Base-by-base conservation (phyloP, 1,140 invertebrate species). In the Coenobita brevimanus region DNA sequence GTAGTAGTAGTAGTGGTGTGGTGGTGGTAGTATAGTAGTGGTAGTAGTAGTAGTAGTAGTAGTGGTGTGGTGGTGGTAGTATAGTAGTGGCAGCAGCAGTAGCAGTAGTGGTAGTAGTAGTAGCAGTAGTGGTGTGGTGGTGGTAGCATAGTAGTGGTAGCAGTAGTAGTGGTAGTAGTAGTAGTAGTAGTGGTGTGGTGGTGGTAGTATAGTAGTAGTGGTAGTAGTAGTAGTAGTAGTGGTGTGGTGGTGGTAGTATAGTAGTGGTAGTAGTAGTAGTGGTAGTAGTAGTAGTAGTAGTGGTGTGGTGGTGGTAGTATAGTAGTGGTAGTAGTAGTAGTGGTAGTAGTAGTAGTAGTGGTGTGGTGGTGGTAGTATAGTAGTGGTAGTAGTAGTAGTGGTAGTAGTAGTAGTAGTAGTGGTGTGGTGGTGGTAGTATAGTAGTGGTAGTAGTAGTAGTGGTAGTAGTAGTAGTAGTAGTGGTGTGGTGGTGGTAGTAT, bases 361-460 rank as follows among this genome's bases (percentile, higher is more conserved):
- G 64, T 27, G 6, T 27, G 6, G 64, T n/a, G 6, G 64, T 27
- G n/a, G 64, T n/a, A 27, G 30, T n/a, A 27, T 6, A n/a, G 30
- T 67, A n/a, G 30, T 67, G n/a, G n/a, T 67, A 24, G 64, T 67
- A n/a, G 30, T n/a, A 67, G n/a, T 67, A 10, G 64, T 67, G 64
- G 30, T 67, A 33, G 64, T 24, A 67, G 54, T 57, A 57, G 54
- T 57, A 67, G 64, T 67, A 24, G 64, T 67, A 67, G n/a, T 67
- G 30, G 64, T 67, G 69, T 73, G 33, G 27, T 73, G 17, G 69
- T 73, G 30, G 27, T 17, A 73, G 69, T 36, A 73, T 4, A 17
- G 46, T 50, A 17, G 30, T 36, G 69, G 64, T 73, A 38, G 69
- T 73, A 38, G 69, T 73, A 33, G 69, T 73, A 13, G 69, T 73